Evolutionary conservation across 2,113 vertebrate species (phyloP), one percentile per base, ranked within the genome.

Genomic region (Aspiorhynchus laticeps): DNA sequence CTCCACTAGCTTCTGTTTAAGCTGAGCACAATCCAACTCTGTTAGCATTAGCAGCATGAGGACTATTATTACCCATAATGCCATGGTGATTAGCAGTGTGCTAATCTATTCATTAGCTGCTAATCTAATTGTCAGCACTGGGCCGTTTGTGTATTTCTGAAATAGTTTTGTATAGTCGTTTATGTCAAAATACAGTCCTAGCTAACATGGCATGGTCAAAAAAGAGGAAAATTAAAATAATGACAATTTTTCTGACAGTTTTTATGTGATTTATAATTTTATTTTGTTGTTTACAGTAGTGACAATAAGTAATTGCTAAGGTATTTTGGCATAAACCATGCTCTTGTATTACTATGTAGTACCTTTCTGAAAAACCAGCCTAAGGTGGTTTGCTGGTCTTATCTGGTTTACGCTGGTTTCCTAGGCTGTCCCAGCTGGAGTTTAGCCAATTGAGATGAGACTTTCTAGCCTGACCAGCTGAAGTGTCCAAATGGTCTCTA

Each of bases 81-180:
- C 76, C 61, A 69, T 80, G 46, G 74, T 67, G 24, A 63, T 86
- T 69, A 67, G 63, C 43, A 83, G 28, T 17, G 80, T 83, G 80
- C 43, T 83, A 51, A 81, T 81, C 38, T 81, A 81, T 81, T 81
- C 80, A 81, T 81, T 81, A 46, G 59, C 80, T 81, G 59, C 38
- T 81, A 81, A 83, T 83, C 26, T 71, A 14, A 71, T 71, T 83
- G 63, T 65, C 80, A 69, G 63, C 5, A 8, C 63, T 71, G 61
- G n/a, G 41, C 10, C 43, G 67, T 48, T 71, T 69, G 43, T 69
- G 41, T 83, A 36, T 48, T 21, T 51, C 41, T 69, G 41, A 69
- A 69, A 46, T 83, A 31, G 43, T 48, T 46, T 48, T 76, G n/a
- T 48, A 3, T 43, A 2, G 74, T 48, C 2, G 33, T 41, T 65